Evolutionary conservation across 1,140 invertebrate genomes (phyloP).

Genomic region (Brachionus plicatilis): DNA sequence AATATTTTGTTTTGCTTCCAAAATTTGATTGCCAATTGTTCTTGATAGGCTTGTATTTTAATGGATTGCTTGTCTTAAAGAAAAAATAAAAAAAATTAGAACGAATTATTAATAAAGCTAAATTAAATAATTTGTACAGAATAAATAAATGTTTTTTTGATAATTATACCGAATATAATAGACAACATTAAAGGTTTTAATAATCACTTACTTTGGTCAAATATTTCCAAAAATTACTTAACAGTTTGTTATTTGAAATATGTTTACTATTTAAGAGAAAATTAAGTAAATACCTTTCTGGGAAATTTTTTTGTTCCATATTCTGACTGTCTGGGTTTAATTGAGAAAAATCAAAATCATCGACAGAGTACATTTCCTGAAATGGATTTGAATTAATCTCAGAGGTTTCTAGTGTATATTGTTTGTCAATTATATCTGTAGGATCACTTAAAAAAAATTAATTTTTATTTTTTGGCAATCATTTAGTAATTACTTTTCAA

Average conservation of each 20-base stretch:
- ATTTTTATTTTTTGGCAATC: background rate
- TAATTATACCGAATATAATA: background rate
- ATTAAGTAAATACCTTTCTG: background rate
- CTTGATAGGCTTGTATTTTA: background rate
- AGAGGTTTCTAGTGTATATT: background rate
- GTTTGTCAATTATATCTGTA: background rate
- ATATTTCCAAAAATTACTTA: slow-evolving; percentile 17
- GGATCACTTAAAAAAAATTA: background rate
- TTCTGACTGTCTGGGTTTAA: background rate
- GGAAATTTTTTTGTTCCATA: background rate
- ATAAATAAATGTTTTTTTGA: background rate
- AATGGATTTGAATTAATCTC: background rate
- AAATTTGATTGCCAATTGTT: background rate
- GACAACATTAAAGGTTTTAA: background rate
- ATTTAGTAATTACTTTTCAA: background rate
- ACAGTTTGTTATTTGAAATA: background rate
- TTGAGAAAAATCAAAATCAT: background rate
- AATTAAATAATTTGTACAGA: background rate
- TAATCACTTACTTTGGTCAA: slow-evolving; percentile 4
- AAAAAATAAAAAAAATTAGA: background rate
- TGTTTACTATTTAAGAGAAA: background rate
- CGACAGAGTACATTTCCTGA: background rate
- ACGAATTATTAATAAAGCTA: background rate
- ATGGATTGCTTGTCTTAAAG: background rate
- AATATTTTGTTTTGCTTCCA: background rate